Conservation (phyloP, 2,113 vertebrate genomes). For the Falco punctatus region DNA sequence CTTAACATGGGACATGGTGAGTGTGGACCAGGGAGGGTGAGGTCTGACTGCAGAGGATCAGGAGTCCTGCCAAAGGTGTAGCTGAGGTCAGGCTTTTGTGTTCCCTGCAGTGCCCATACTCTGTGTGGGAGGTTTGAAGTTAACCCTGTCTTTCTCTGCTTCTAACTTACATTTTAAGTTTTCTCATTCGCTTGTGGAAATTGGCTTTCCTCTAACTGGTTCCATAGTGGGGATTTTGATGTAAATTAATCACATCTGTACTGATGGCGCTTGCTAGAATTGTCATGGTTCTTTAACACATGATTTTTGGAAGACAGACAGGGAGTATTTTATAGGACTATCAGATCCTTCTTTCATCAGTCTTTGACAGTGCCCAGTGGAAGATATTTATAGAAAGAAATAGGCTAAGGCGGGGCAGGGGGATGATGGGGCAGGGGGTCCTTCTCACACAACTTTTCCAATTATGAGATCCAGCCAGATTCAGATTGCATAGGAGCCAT, state of each 20-base stretch:
- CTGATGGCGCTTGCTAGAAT: background rate
- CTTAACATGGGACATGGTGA: background rate
- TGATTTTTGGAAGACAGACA: background rate
- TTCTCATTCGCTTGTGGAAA: background rate
- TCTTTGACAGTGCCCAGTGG: background rate
- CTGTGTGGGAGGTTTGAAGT: background rate
- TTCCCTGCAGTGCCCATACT: background rate
- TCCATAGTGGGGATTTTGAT: background rate
- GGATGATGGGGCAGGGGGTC: background rate
- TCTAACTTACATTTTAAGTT: background rate
- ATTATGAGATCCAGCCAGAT: background rate
- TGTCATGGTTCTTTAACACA: background rate
- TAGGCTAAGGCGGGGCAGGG: background rate
- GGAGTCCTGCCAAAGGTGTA: background rate
- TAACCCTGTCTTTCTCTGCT: background rate
- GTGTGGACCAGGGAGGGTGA: background rate
- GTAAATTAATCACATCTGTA: background rate
- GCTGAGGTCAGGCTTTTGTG: background rate
- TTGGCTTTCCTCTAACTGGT: background rate
- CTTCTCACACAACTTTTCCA: background rate
- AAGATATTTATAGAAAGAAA: background rate
- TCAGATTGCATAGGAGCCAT: background rate
- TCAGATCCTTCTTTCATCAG: background rate
- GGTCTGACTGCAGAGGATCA: background rate
- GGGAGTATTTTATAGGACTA: background rate